Percentiles rank a stretch among this genome's conserved stretches.
Conservation (phyloP, 2,113 vertebrate species). For the Scophthalmus maximus region DNA sequence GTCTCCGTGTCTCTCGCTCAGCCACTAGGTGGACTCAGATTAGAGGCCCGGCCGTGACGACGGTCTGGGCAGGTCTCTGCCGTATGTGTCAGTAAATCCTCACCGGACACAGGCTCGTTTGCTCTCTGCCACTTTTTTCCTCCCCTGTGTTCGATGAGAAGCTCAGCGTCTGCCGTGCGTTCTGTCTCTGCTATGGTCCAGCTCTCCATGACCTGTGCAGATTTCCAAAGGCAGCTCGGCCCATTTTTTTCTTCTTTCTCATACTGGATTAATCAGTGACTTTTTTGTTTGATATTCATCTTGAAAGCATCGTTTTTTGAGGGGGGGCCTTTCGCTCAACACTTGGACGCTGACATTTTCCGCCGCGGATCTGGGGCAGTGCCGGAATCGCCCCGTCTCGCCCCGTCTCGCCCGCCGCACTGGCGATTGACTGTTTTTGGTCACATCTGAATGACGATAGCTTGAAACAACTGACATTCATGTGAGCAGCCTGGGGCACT, state of each 20-base stretch:
- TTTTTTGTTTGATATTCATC: neutral
- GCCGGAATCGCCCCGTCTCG: neutral
- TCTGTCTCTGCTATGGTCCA: constrained; percentile 22
- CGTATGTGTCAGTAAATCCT: too few relatives aligned
- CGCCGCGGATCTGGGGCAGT: too few relatives aligned
- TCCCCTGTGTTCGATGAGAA: constrained; percentile 23
- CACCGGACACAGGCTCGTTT: constrained; percentile 33
- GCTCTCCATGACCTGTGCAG: constrained; percentile 30
- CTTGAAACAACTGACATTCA: constrained; percentile 34
- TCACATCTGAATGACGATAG: constrained; percentile 43
- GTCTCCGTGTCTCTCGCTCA: too few relatives aligned
- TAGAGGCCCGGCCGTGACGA: too few relatives aligned
- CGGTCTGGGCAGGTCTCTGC: too few relatives aligned
- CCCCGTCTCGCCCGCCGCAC: neutral
- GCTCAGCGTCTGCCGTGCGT: constrained; percentile 8
- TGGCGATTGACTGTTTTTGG: constrained; percentile 25
- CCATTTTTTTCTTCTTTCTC: neutral
- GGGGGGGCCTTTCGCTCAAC: neutral
- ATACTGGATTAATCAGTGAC: neutral
- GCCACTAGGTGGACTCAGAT: too few relatives aligned
- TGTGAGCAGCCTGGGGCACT: constrained; percentile 26
- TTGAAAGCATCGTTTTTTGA: neutral
- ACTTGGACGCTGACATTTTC: neutral
- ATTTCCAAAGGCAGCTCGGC: neutral
- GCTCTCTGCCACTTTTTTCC: constrained; percentile 6